Conservation (phyloP, 2,797 vertebrate species). For the Hippocampus kuda region DNA sequence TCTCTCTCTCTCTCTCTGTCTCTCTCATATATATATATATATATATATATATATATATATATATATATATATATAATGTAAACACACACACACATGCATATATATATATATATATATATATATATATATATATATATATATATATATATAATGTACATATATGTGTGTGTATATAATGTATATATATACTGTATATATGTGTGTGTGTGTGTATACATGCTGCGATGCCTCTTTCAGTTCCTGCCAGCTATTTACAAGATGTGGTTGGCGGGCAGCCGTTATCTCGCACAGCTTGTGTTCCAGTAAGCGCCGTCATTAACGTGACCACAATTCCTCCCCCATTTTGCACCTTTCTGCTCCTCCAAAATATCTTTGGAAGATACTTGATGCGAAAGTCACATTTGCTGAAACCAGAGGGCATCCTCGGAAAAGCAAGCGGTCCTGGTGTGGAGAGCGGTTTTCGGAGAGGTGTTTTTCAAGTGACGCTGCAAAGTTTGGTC, state of each 20-base stretch:
- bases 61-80: background rate
- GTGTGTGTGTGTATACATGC: conserved; percentile 11
- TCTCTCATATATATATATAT: too few species aligned
- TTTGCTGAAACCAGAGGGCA: background rate
- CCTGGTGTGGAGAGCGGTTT: background rate
- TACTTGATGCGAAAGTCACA: background rate
- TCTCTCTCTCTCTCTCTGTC: too few species aligned
- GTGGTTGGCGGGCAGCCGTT: conserved; percentile 53
- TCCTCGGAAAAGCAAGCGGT: conserved; percentile 8
- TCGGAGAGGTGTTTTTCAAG: conserved; percentile 16
- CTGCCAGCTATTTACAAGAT: conserved; percentile 56
- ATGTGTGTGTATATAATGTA: background rate
- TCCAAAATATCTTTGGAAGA: conserved; percentile 6
- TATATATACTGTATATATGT: too few species aligned
- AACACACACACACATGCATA: too few species aligned
- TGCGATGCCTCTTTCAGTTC: conserved; percentile 48
- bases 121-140: too few species aligned
- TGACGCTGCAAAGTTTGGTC: conserved; percentile 47
- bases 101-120: too few species aligned
- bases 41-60: too few species aligned
- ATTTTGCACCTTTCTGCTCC: conserved; percentile 1
- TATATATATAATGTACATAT: too few species aligned
- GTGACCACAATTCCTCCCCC: conserved; percentile 6
- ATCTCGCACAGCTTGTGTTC: conserved; percentile 40
- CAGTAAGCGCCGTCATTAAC: conserved; percentile 33